Base-by-base conservation (phyloP, 2,888 invertebrate genomes). In the Ormyrus nitidulus region DNA sequence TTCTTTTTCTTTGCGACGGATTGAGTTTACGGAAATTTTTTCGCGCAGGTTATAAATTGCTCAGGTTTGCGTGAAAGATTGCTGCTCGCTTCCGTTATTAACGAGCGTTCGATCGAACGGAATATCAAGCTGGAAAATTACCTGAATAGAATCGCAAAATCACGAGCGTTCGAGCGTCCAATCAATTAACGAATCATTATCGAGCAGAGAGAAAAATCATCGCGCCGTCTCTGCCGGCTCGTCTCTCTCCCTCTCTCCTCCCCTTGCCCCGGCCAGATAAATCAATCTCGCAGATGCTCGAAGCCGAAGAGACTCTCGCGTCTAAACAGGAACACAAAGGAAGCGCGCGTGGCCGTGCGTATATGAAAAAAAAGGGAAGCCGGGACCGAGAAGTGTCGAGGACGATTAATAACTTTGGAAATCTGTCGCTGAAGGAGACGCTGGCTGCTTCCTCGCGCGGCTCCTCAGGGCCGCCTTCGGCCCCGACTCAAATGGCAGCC, bases 321-420 rank as follows among this genome's bases (percentile, higher is more conserved):
- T 53, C 44, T 61, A 11, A 11, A 51, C 6, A n/a, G 6, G 4
- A 44, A 13, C 56, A 69, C 68, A 34, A 5, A 58, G 48, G 34
- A 66, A 46, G n/a, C 53, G 11, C 61, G 79, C 61, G 75, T 65
- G 76, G 66, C 53, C 54, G 53, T 34, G 44, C n/a, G 19, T 34
- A 34, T 11, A 64, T 49, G 44, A 44, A 46, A 58, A 51, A 61
- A 58, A 66, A 54, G 9, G 34, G 8, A 54, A 53, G 53, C 58
- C 13, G 46, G 13, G 13, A 0, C 5, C 13, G 58, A 11, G 11
- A 19, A 19, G 49, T 62, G 19, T 53, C 82, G 77, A 76, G 79
- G 73, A 89, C 89, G 89, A 90, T 90, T 90, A 90, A 90, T 90
- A 90, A 90, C 87, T 87, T 72, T 10, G 73, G 59, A 87, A 88